These are phyloP conservation scores for Allacma fusca DNA, from an alignment of 2,888 invertebrate genomes.

Conservation along the genomic window DNA sequence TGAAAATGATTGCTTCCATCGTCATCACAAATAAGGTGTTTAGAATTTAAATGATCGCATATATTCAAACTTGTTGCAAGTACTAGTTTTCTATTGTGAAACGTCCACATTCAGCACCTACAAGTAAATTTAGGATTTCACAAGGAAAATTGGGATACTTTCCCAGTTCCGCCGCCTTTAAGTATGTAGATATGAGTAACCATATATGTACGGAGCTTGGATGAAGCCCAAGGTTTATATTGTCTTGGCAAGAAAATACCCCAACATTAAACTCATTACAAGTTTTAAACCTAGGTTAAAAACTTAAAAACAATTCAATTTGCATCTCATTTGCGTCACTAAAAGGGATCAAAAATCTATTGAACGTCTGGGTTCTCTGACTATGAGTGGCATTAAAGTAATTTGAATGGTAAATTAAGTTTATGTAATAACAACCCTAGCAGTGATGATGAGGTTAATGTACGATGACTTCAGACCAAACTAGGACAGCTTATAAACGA, in stretches of 20 bases:
- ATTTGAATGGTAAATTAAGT: not conserved
- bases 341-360: not conserved
- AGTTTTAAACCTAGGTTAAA: not conserved
- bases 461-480: not conserved
- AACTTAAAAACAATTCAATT: not conserved
- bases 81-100: not conserved
- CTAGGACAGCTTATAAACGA: not conserved
- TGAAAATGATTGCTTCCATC: no score
- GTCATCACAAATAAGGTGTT: not conserved
- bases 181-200: no score
- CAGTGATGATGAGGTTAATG: constrained; percentile 3
- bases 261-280: not conserved
- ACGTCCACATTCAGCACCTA: not conserved
- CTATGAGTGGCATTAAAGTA: no score
- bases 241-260: not conserved
- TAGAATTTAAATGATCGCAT: not conserved
- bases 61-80: not conserved
- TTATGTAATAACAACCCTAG: not conserved
- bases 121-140: no score
- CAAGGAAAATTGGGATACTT: no score
- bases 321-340: not conserved
- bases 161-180: no score
- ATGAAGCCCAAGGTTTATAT: no score
- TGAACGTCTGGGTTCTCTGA: no score
- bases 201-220: no score